Evolutionary conservation across 2,888 invertebrate genomes (phyloP).

Genomic region (Druceiella hillmani): DNA sequence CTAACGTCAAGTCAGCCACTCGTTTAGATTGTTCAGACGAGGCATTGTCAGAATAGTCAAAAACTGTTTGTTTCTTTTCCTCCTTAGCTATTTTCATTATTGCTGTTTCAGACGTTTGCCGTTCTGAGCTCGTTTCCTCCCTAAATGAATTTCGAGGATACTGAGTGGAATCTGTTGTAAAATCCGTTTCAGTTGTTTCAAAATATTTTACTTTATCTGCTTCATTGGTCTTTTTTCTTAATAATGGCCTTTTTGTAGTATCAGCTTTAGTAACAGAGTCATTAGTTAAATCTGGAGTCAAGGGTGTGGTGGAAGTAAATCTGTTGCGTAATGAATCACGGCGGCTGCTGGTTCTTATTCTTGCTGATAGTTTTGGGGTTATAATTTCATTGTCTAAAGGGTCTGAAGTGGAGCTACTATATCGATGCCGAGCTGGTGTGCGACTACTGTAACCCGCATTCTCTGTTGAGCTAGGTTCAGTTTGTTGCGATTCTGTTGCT

Average conservation of each 20-base stretch:
- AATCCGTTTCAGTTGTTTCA: no score
- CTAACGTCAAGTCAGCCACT: slow-evolving; percentile 68
- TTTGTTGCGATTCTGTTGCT: slow-evolving; percentile 32
- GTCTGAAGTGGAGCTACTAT: slow-evolving; percentile 23
- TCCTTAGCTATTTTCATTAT: slow-evolving; percentile 51
- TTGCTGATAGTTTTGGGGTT: slow-evolving; percentile 40
- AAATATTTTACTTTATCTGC: no score
- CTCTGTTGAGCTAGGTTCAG: slow-evolving; percentile 34
- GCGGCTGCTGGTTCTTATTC: slow-evolving; percentile 30
- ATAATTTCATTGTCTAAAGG: slow-evolving; percentile 33
- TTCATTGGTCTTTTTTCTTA: no score
- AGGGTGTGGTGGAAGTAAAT: no score
- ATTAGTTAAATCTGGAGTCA: no score
- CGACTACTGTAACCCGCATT: slow-evolving; percentile 37
- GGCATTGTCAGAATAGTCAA: slow-evolving; percentile 28
- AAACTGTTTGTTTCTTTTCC: slow-evolving; percentile 40
- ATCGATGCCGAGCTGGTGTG: no score
- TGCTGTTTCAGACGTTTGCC: slow-evolving; percentile 46
- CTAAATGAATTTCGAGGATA: slow-evolving; percentile 33
- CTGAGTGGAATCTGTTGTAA: slow-evolving; percentile 38
- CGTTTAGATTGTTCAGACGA: slow-evolving; percentile 56
- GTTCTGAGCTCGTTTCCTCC: slow-evolving; percentile 40
- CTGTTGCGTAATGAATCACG: no score
- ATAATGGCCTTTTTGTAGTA: no score
- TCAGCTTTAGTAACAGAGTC: no score